Percentiles rank a stretch among this genome's conserved stretches.
Evolutionary conservation across 2,113 vertebrate species (phyloP).

Genomic region (Hippolais icterina): DNA sequence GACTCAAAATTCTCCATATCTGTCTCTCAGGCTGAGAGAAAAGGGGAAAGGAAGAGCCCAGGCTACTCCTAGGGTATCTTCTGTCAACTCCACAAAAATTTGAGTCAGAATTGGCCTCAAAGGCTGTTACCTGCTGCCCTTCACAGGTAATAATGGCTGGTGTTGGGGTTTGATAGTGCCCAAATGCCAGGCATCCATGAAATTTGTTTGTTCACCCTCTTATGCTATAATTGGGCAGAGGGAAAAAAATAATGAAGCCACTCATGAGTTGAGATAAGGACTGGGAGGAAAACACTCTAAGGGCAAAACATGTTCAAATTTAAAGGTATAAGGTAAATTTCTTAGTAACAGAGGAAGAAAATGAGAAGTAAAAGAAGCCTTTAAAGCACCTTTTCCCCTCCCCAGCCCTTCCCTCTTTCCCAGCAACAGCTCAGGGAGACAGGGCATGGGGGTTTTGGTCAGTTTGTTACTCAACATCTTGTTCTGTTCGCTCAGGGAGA

Average conservation of each 20-base stretch:
- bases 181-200: neutral
- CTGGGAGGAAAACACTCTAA: neutral
- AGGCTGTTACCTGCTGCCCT: neutral
- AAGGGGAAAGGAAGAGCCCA: neutral
- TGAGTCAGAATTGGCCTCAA: neutral
- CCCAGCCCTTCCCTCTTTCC: neutral
- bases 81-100: neutral
- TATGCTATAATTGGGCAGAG: neutral
- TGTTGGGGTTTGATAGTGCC: neutral
- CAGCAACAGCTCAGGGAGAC: fast-evolving
- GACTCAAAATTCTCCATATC: neutral
- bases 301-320: neutral
- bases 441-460: neutral
- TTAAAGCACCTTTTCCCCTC: neutral
- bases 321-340: neutral
- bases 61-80: neutral
- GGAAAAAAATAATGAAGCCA: fast-evolving
- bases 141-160: neutral
- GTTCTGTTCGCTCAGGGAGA: neutral
- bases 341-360: neutral
- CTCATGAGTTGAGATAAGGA: neutral
- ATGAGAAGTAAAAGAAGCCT: neutral
- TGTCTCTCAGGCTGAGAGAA: neutral
- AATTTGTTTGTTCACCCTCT: neutral
- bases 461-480: neutral